Evolutionary conservation across 2,113 vertebrate species (phyloP).

Genomic region (Poecile atricapillus): DNA sequence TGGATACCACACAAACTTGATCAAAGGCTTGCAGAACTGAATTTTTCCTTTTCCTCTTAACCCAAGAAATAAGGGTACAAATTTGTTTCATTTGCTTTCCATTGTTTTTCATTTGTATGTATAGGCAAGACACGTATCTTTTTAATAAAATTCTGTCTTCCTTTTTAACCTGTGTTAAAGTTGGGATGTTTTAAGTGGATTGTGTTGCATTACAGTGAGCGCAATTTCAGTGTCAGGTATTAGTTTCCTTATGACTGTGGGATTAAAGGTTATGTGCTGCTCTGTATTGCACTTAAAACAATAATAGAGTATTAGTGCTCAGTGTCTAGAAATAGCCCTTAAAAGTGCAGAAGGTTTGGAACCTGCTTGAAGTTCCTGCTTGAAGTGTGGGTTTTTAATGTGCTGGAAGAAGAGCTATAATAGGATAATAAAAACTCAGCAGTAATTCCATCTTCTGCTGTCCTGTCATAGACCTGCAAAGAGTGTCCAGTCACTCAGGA

Average conservation of each 20-base stretch:
- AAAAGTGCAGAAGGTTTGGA: neutral
- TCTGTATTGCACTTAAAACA: constrained; percentile 7
- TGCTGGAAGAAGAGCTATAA: constrained; percentile 26
- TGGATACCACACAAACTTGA: neutral
- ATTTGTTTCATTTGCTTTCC: neutral
- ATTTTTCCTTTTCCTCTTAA: neutral
- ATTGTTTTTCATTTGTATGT: neutral
- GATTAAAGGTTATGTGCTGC: neutral
- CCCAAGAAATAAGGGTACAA: neutral
- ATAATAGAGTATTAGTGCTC: neutral
- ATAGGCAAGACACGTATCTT: neutral
- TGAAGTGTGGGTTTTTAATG: constrained; percentile 25
- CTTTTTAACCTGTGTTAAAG: neutral
- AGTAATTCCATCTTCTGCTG: constrained; percentile 10
- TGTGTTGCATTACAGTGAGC: neutral
- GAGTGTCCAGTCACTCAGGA: neutral
- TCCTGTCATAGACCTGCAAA: neutral
- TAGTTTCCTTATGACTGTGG: neutral
- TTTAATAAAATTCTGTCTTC: neutral
- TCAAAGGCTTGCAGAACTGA: neutral
- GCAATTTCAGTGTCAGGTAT: neutral
- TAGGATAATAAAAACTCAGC: constrained; percentile 25
- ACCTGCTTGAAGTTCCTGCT: neutral
- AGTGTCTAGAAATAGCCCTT: constrained; percentile 19
- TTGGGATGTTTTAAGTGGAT: neutral